Conservation (phyloP, 1,140 invertebrate genomes). For the Calliphora vicina region DNA sequence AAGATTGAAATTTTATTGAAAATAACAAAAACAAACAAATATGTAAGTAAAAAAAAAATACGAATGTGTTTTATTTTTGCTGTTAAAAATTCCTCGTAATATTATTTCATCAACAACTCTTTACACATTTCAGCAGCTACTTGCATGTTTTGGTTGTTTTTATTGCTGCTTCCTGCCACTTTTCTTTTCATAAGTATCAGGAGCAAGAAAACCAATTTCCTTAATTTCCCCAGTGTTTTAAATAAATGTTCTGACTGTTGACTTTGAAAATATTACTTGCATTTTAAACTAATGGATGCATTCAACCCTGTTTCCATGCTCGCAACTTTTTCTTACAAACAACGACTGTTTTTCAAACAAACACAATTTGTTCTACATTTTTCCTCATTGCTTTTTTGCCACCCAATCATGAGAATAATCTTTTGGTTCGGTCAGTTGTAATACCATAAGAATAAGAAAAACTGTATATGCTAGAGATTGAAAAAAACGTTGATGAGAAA, state of each 20-base stretch:
- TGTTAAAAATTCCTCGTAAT: not conserved
- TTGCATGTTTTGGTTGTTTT: not conserved
- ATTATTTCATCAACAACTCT: not conserved
- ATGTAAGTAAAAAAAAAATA: not conserved
- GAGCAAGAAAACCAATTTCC: constrained; percentile 16
- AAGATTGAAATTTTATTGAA: constrained; percentile 11
- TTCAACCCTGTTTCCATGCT: constrained; percentile 12
- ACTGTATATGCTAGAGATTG: not conserved
- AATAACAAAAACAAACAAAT: not conserved
- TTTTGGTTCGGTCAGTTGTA: not conserved
- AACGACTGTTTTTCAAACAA: not conserved
- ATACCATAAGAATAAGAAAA: not conserved
- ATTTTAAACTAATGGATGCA: constrained; percentile 33
- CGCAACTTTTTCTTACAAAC: not conserved
- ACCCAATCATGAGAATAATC: not conserved
- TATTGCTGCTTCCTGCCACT: not conserved
- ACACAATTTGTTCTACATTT: not conserved
- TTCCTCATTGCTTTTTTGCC: not conserved
- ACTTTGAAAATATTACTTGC: constrained; percentile 32
- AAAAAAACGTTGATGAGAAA: not conserved
- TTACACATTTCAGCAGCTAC: not conserved
- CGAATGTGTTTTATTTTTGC: not conserved
- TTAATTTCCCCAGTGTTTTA: constrained; percentile 26
- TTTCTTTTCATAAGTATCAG: not conserved
- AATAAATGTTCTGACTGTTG: constrained; percentile 30